phyloP scores from a whole-genome alignment of 2,113 vertebrate genomes.

The Rhineura floridana region DNA sequence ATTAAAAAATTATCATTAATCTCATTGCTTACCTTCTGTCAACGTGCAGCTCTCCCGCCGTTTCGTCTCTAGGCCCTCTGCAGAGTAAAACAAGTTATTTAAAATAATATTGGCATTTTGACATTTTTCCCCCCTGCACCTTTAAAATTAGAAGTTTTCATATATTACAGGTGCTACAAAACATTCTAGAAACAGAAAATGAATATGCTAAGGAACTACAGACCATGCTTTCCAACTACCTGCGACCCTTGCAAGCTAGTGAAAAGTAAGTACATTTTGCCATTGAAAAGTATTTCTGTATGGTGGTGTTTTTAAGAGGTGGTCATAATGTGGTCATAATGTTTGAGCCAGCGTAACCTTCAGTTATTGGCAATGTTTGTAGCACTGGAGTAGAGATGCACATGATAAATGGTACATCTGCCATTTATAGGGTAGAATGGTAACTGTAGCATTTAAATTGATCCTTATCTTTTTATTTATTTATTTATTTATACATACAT shows the following conservation, averaged over 20 bases:
- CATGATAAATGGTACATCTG: not conserved
- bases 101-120: not conserved
- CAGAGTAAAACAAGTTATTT: not conserved
- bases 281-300: not conserved
- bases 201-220: constrained; percentile 97
- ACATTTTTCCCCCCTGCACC: not conserved
- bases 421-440: not conserved
- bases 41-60: not conserved
- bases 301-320: not conserved
- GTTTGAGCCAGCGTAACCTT: not conserved
- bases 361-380: not conserved
- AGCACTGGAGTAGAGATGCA: not conserved
- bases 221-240: constrained; percentile 90
- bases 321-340: no score
- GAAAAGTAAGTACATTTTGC: constrained; percentile 85
- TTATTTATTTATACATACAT: no score
- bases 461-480: no score
- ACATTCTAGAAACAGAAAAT: constrained; percentile 98
- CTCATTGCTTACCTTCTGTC: not conserved
- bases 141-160: constrained; percentile 37
- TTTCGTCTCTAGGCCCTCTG: not conserved
- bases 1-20: not conserved
- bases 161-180: constrained; percentile 92
- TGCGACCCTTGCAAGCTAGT: constrained; percentile 89
- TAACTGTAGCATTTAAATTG: no score